phyloP scores from a whole-genome alignment of 2,888 invertebrate genomes.

The Synergus gifuensis region DNA sequence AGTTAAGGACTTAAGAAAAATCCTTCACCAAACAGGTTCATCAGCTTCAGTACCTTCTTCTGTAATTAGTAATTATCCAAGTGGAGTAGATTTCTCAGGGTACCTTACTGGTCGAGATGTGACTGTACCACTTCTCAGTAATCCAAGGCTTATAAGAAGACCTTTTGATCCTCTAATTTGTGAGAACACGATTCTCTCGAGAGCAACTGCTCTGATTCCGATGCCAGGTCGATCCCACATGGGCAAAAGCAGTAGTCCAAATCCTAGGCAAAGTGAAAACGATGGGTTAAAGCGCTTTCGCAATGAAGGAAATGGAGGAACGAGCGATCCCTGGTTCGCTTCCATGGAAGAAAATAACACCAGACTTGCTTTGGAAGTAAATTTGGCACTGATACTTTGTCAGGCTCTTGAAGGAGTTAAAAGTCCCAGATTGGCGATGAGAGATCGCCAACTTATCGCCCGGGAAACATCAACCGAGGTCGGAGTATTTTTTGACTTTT shows the following conservation, averaged over 20 bases:
- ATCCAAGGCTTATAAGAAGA: slow-evolving; percentile 71
- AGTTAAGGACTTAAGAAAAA: slow-evolving; percentile 70
- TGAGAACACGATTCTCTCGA: slow-evolving; percentile 74
- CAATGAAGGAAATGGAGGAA: slow-evolving; percentile 51
- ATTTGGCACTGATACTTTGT: slow-evolving; percentile 72
- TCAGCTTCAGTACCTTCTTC: slow-evolving; percentile 48
- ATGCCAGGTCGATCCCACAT: slow-evolving; percentile 64
- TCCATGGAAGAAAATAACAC: slow-evolving; percentile 76
- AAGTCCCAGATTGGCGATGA: slow-evolving; percentile 71
- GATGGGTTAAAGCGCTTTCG: slow-evolving; percentile 46
- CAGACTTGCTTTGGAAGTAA: slow-evolving; percentile 73
- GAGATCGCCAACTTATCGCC: slow-evolving; percentile 74
- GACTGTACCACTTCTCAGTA: slow-evolving; percentile 71
- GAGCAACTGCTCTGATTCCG: slow-evolving; percentile 71
- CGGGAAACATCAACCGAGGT: slow-evolving; percentile 75
- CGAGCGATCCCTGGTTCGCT: slow-evolving; percentile 74
- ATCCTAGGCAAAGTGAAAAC: slow-evolving; percentile 40
- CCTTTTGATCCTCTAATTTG: slow-evolving; percentile 76
- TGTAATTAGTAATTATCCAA: slow-evolving; percentile 40
- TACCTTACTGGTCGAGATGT: slow-evolving; percentile 71
- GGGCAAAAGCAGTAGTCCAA: slow-evolving; percentile 60
- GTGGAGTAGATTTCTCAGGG: slow-evolving; percentile 61
- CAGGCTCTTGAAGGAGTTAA: slow-evolving; percentile 74
- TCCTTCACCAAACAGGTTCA: slow-evolving; percentile 64
- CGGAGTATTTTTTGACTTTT: slow-evolving; percentile 74